These are phyloP conservation scores for Apantesis nais DNA, from an alignment of 2,888 invertebrate genomes.

Conservation along the genomic window DNA sequence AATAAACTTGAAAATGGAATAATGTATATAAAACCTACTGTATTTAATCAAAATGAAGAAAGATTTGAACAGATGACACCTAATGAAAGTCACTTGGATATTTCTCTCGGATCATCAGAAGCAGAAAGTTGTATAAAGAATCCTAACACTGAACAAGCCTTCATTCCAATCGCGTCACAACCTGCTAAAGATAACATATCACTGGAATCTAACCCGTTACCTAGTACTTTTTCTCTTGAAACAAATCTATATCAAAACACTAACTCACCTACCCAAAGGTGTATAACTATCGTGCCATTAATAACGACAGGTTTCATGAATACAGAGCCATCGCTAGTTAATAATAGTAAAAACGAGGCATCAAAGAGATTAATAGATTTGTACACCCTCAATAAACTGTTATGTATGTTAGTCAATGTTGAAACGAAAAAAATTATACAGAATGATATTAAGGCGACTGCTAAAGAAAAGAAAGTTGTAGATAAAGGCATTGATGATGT, in stretches of 20 bases:
- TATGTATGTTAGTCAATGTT: not conserved
- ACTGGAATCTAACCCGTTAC: not conserved
- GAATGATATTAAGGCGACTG: not conserved
- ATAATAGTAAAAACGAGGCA: not conserved
- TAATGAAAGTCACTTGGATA: not conserved
- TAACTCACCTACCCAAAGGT: not conserved
- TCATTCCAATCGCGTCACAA: not conserved
- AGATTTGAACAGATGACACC: not conserved
- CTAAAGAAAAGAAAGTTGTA: not conserved
- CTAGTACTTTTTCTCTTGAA: not conserved
- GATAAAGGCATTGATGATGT: not conserved
- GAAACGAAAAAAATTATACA: not conserved
- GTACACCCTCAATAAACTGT: not conserved
- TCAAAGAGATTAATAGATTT: not conserved
- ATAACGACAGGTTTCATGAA: not conserved
- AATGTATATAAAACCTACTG: constrained; percentile 56
- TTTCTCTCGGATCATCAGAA: not conserved
- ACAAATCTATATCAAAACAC: no score
- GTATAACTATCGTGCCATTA: not conserved
- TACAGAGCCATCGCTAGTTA: not conserved
- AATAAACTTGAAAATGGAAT: constrained; percentile 64
- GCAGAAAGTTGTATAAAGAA: not conserved
- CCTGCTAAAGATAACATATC: not conserved
- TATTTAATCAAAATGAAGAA: not conserved
- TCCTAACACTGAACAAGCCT: not conserved